phyloP scores from a whole-genome alignment of 2,888 invertebrate genomes.

The Microctonus hyperodae region DNA sequence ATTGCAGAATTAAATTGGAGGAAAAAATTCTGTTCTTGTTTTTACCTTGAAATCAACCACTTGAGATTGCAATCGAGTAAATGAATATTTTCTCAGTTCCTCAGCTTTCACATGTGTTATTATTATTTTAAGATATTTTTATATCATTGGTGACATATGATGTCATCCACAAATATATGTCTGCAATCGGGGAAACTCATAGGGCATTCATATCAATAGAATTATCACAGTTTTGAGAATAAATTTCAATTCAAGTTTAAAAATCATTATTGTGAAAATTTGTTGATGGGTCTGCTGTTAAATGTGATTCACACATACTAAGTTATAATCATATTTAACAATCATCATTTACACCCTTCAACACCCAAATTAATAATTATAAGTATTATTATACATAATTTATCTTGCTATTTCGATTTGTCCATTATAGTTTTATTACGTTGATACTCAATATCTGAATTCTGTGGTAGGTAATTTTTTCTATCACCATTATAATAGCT shows the following conservation, averaged over 20 bases:
- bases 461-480: background rate
- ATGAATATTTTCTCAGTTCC: background rate
- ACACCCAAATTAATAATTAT: background rate
- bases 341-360: background rate
- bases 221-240: background rate
- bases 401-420: background rate
- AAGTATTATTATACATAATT: background rate
- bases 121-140: background rate
- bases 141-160: background rate
- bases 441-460: background rate
- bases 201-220: background rate
- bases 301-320: background rate
- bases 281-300: background rate
- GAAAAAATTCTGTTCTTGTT: background rate
- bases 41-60: background rate
- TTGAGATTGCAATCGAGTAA: background rate
- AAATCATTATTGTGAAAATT: background rate
- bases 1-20: background rate
- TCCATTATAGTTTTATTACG: background rate
- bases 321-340: background rate
- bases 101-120: background rate
- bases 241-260: background rate
- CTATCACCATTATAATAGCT: background rate
- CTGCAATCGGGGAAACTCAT: background rate
- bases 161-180: background rate